Conservation (phyloP, 1,140 invertebrate genomes). For the Polyergus mexicanus region DNA sequence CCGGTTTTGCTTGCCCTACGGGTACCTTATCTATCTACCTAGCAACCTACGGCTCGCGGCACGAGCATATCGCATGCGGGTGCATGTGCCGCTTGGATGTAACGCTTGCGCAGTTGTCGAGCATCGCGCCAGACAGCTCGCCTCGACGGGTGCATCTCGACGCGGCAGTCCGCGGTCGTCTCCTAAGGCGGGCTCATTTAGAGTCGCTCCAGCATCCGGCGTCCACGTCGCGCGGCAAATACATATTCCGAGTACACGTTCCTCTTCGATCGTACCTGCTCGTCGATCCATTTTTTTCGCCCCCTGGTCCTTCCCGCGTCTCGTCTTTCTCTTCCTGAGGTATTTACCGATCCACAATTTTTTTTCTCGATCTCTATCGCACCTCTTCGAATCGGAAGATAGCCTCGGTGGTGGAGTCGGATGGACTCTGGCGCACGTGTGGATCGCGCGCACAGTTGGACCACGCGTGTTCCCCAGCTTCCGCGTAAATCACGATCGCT, state of each 20-base stretch:
- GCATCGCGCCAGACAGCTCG: slow-evolving; percentile 76
- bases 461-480: slow-evolving; percentile 25
- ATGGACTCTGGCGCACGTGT: slow-evolving; percentile 64
- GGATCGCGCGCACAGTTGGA: not conserved
- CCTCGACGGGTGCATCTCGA: slow-evolving; percentile 78
- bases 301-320: too few relatives aligned
- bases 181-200: slow-evolving; percentile 78
- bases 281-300: not conserved
- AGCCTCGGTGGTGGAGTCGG: slow-evolving; percentile 14
- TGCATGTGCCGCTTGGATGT: slow-evolving; percentile 71
- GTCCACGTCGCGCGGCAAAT: slow-evolving; percentile 44
- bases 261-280: not conserved
- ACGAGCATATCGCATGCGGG: slow-evolving; percentile 69
- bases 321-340: not conserved
- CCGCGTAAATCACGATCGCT: not conserved
- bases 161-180: slow-evolving; percentile 80
- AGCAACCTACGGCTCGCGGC: slow-evolving; percentile 8
- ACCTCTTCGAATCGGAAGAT: not conserved
- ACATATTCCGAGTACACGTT: slow-evolving; percentile 46
- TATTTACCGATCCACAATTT: not conserved
- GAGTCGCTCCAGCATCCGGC: slow-evolving; percentile 71
- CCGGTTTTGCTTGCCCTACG: not conserved
- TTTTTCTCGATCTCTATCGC: not conserved
- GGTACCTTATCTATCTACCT: not conserved
- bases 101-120: slow-evolving; percentile 77